Evolutionary conservation across 2,113 vertebrate genomes (phyloP).

Genomic region (Hypocryptadius cinnamomeus): DNA sequence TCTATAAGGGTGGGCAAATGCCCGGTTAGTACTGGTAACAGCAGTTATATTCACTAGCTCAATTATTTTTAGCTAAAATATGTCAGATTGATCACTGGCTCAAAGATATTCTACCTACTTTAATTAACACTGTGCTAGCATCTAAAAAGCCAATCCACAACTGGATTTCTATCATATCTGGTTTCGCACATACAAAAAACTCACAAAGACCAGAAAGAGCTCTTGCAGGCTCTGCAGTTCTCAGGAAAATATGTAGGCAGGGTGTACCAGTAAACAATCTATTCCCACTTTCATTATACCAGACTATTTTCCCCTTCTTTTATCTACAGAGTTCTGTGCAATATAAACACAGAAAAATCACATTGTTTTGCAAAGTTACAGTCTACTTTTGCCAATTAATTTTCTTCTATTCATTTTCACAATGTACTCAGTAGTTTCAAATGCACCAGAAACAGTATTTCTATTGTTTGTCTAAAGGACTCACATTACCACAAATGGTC

Average conservation of each 20-base stretch:
- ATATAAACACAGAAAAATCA: not conserved
- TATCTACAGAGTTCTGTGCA: not conserved
- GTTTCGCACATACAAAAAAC: not conserved
- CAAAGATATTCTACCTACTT: not conserved
- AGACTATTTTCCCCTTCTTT: not conserved
- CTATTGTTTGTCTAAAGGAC: not conserved
- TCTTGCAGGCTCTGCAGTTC: not conserved
- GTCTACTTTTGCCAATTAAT: not conserved
- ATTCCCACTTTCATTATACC: not conserved
- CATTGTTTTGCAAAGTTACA: not conserved
- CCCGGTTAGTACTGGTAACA: not conserved
- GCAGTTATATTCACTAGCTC: not conserved
- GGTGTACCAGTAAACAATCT: not conserved
- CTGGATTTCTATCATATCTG: not conserved
- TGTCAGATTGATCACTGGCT: not conserved
- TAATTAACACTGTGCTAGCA: not conserved
- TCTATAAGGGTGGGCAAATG: not conserved
- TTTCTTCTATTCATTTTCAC: not conserved
- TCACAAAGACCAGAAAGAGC: not conserved
- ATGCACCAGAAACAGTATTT: not conserved
- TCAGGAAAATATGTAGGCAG: not conserved
- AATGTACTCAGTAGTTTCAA: not conserved
- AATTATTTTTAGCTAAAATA: not conserved
- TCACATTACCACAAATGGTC: not conserved
- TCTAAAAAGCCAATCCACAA: not conserved